Conservation (phyloP, 2,113 vertebrate species). For the Oreocharis arfaki region DNA sequence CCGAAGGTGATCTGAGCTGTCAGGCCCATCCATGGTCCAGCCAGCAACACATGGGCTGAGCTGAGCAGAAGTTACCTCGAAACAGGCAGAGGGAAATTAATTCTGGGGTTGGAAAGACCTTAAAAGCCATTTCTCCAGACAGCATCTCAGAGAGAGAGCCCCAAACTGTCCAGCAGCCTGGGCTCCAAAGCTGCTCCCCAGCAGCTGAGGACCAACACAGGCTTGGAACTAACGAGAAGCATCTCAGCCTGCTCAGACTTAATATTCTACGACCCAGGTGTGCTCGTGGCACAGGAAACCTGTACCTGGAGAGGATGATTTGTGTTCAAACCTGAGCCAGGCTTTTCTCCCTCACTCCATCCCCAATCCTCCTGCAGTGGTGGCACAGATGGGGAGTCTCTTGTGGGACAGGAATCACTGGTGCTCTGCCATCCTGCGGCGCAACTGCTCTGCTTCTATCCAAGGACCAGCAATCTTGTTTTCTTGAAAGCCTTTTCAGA, state of each 20-base stretch:
- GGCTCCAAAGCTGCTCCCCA: neutral
- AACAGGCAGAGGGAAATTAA: neutral
- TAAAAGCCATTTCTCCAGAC: neutral
- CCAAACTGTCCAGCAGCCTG: neutral
- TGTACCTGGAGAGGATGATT: neutral
- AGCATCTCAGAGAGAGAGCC: neutral
- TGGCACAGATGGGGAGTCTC: constrained; percentile 12
- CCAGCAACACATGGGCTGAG: rapidly evolving
- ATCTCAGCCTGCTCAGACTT: neutral
- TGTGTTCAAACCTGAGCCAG: neutral
- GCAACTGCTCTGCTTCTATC: constrained; percentile 6
- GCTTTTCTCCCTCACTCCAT: neutral
- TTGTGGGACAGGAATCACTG: neutral
- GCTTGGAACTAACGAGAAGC: neutral
- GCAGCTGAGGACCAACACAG: neutral
- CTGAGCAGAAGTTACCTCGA: neutral
- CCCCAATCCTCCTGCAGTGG: neutral
- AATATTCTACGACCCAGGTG: neutral
- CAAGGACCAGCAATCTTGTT: constrained; percentile 30
- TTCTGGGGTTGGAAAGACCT: neutral
- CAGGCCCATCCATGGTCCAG: neutral
- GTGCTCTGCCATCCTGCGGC: constrained; percentile 10
- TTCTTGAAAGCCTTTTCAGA: constrained; percentile 49
- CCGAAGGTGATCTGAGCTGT: neutral
- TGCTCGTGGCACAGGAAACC: neutral